A percentile compares a stretch with the other conserved stretches of the same genome.
Conservation (phyloP, 2,888 invertebrate species). For the Bruchidius siliquastri region DNA sequence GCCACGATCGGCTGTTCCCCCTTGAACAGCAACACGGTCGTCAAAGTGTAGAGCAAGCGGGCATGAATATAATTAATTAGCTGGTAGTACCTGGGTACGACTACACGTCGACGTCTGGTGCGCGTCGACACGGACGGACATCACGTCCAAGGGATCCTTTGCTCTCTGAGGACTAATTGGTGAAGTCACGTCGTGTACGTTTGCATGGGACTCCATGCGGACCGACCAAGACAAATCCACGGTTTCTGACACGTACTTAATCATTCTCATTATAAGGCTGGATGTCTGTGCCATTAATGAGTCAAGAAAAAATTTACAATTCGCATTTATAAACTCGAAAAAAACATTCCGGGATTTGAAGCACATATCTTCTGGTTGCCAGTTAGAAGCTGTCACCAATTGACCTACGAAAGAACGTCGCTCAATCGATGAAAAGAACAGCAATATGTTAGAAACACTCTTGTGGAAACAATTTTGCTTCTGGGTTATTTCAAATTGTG, state of each 20-base stretch:
- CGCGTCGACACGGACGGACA: not conserved
- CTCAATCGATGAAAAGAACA: too few species aligned
- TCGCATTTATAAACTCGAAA: too few species aligned
- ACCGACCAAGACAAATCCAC: not conserved
- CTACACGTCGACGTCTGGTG: not conserved
- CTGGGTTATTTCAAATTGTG: too few species aligned
- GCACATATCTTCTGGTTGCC: too few species aligned
- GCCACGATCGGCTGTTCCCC: not conserved
- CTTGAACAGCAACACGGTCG: not conserved
- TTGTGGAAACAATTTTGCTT: too few species aligned
- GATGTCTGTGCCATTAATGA: too few species aligned
- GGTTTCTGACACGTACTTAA: not conserved
- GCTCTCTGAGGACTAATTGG: not conserved
- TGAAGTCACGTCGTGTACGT: not conserved
- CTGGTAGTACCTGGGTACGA: not conserved
- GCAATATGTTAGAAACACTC: too few species aligned
- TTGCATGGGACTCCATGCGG: too few species aligned
- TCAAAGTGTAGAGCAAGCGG: not conserved
- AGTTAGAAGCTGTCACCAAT: too few species aligned
- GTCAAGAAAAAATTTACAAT: too few species aligned
- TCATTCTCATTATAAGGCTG: not conserved
- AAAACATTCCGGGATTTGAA: too few species aligned
- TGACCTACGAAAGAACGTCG: too few species aligned
- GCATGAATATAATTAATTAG: not conserved
- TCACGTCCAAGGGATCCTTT: not conserved